A percentile compares a stretch with the other conserved stretches of the same genome.
Evolutionary conservation across 2,113 vertebrate species (phyloP).

Genomic region (Hyaena hyaena): DNA sequence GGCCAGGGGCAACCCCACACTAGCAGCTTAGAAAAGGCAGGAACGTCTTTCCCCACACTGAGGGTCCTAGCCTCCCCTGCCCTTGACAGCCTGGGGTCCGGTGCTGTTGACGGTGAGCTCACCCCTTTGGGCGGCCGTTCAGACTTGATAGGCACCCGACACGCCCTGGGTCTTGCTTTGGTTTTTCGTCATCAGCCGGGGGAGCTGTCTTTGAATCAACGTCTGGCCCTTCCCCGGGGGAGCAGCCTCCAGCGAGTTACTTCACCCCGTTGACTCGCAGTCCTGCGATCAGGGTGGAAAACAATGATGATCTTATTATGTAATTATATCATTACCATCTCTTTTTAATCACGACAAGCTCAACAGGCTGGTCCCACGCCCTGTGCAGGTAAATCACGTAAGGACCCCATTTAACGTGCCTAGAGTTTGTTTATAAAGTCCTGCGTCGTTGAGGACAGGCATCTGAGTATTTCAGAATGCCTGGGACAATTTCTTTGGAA

Average conservation of each 20-base stretch:
- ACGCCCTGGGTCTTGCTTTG: background rate
- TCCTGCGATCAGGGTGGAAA: background rate
- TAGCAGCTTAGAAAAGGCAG: background rate
- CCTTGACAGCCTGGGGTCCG: background rate
- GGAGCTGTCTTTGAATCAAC: background rate
- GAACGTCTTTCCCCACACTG: background rate
- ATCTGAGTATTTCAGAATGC: background rate
- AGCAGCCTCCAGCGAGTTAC: background rate
- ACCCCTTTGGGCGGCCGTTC: background rate
- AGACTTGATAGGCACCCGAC: background rate
- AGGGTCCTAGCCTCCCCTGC: background rate
- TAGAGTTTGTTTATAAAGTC: background rate
- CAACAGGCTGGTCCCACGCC: background rate
- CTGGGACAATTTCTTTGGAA: background rate
- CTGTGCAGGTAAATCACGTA: background rate
- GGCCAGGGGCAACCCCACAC: background rate
- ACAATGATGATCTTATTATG: background rate
- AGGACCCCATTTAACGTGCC: background rate
- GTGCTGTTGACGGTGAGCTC: background rate
- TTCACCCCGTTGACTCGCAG: background rate
- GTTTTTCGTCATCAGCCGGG: background rate
- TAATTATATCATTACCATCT: background rate
- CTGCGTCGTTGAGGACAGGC: background rate
- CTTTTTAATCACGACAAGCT: background rate
- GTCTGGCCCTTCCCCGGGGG: no score